Evolutionary conservation across 2,888 invertebrate genomes (phyloP), one percentile per base, ranked within the genome.

Genomic region (Sabellastarte sp.): DNA sequence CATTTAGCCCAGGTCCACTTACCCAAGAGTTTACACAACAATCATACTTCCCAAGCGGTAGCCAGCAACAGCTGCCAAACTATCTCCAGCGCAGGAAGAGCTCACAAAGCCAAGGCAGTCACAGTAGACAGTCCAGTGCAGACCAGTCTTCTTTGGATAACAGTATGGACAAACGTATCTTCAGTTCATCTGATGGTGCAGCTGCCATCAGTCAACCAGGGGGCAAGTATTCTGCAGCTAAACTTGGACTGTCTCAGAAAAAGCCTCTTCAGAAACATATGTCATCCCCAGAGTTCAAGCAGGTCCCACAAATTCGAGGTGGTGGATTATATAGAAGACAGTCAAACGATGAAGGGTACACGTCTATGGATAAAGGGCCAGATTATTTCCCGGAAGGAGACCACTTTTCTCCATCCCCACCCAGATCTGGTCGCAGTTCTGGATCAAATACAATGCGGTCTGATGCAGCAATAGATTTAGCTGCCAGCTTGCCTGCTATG

Each of bases 341-440:
- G 28, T 53, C 53, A 26, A 10, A 15, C 26, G 53, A 53, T 26
- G 53, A 53, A 26, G 53, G 53, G 24, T 53, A 53, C 26, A 53
- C 53, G 15, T 53, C 53, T 24, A 10, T 53, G 53, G 53, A 26
- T 24, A 10, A 26, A 24, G 24, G 15, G 41, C 41, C 41, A 20
- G 41, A 41, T 15, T 41, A 41, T 41, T 41, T 41, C 41, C 10
- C 10, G 41, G 20, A 20, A 10, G 41, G 41, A 41, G 10, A 10
- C 10, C 20, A 41, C 41, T n/a, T n/a, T n/a, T n/a, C n/a, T n/a
- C n/a, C n/a, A n/a, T 10, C 10, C 20, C 41, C 41, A 41, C 41
- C 41, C 41, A 20, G 41, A 41, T 10, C 10, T 10, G 10, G 10
- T 10, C 41, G 41, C 10, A 41, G 41, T 20, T 41, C 41, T 10